phyloP scores from a whole-genome alignment of 2,888 invertebrate species.

The Junonia oenone region DNA sequence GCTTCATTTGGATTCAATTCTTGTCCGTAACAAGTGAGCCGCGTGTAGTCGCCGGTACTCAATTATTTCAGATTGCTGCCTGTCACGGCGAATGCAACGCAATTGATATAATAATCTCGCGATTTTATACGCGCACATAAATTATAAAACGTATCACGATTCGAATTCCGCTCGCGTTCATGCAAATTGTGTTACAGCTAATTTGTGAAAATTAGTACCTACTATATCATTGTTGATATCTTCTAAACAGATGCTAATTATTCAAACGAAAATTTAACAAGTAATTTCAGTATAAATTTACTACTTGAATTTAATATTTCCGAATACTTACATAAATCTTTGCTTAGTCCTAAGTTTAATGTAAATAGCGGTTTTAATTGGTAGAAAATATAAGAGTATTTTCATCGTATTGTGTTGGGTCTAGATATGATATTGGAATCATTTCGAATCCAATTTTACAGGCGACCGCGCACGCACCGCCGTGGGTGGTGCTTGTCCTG shows the following conservation, averaged over 20 bases:
- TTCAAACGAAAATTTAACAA: too few relatives aligned
- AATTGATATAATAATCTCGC: constrained; percentile 50
- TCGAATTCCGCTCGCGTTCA: constrained; percentile 4
- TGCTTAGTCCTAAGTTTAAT: background rate
- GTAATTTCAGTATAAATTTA: too few relatives aligned
- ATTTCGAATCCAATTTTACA: constrained; percentile 29
- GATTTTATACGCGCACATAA: constrained; percentile 27
- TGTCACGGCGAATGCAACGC: constrained; percentile 38
- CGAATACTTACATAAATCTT: background rate
- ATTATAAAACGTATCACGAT: constrained; percentile 20
- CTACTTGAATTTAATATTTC: too few relatives aligned
- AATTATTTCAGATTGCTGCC: constrained; percentile 50
- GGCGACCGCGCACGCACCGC: constrained; percentile 24
- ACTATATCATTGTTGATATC: background rate
- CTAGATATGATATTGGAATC: constrained; percentile 19
- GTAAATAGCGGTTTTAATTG: background rate
- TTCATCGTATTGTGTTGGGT: background rate
- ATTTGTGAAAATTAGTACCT: constrained; percentile 3
- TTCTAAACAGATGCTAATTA: too few relatives aligned
- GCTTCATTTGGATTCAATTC: constrained; percentile 37
- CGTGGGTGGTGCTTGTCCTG: constrained; percentile 31
- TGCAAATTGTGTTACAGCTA: constrained; percentile 6
- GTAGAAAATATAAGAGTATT: background rate
- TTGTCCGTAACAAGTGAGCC: constrained; percentile 29
- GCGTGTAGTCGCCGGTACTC: constrained; percentile 36